Percentiles rank a stretch among this genome's conserved stretches.
These are phyloP conservation scores for Coccyzus lansbergi DNA, from an alignment of 2,797 vertebrate species.

Conservation along the genomic window DNA sequence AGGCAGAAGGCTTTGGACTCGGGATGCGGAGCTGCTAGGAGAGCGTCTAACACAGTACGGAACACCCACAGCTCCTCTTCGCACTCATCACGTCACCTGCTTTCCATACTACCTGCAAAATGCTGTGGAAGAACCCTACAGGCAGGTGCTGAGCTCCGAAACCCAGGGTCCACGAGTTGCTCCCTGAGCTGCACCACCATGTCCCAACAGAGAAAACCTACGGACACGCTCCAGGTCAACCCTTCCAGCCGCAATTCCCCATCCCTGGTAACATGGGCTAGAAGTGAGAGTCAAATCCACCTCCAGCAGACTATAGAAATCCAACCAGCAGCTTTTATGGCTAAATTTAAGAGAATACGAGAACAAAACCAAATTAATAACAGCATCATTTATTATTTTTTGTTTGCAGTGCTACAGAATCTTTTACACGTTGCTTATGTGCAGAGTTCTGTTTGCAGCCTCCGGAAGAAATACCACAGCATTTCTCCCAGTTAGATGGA, in stretches of 20 bases:
- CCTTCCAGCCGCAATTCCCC: neutral
- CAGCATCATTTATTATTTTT: neutral
- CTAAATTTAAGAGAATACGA: neutral
- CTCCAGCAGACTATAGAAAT: neutral
- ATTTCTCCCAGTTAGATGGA: neutral
- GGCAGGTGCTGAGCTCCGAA: neutral
- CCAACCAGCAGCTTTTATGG: neutral
- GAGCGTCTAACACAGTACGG: neutral
- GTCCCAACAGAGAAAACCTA: neutral
- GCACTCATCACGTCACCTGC: accelerated
- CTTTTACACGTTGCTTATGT: neutral
- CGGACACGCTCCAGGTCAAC: neutral
- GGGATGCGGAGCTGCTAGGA: accelerated
- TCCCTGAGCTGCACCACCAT: neutral
- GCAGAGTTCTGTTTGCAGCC: neutral
- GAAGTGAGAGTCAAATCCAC: neutral
- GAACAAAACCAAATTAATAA: neutral
- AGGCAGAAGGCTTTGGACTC: neutral
- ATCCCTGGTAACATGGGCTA: neutral
- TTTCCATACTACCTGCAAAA: neutral
- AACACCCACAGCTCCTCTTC: neutral
- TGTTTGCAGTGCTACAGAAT: neutral
- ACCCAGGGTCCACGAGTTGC: neutral
- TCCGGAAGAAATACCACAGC: neutral
- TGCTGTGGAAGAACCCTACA: neutral